phyloP scores from a whole-genome alignment of 2,797 vertebrate species.

The Hafferia zeledoni region DNA sequence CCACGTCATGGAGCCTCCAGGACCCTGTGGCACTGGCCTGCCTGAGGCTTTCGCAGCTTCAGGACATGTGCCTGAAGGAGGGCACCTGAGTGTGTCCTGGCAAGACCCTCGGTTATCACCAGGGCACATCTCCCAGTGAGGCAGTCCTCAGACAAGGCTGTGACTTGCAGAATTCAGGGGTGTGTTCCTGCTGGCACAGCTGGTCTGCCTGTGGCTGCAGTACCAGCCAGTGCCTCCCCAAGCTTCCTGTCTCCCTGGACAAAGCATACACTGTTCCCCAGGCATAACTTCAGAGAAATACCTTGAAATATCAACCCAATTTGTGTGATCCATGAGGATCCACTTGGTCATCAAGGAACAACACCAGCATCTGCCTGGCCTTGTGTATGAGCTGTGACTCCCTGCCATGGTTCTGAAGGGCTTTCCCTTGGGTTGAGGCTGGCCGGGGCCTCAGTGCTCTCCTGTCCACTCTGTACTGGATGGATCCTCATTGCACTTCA shows the following conservation, averaged over 20 bases:
- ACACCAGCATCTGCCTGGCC: accelerated
- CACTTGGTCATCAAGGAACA: not conserved
- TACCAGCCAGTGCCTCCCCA: not conserved
- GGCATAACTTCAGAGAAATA: not conserved
- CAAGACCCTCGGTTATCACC: not conserved
- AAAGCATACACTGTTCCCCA: not conserved
- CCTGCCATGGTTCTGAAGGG: not conserved
- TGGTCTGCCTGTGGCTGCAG: accelerated
- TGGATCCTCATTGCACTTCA: not conserved
- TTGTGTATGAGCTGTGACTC: not conserved
- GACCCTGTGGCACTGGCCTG: not conserved
- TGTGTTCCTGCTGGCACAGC: not conserved
- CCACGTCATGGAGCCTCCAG: accelerated
- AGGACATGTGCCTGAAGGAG: accelerated
- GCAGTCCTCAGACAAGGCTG: not conserved
- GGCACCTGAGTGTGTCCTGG: not conserved
- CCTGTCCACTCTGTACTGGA: accelerated
- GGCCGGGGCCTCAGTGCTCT: not conserved
- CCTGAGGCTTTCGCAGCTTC: not conserved
- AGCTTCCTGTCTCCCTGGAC: not conserved
- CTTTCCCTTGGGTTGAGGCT: not conserved
- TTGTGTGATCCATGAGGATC: not conserved
- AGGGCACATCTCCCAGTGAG: not conserved
- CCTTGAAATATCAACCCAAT: accelerated
- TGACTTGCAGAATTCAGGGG: not conserved